These are phyloP conservation scores for Scomber scombrus DNA, from an alignment of 2,113 vertebrate genomes.

Conservation along the genomic window DNA sequence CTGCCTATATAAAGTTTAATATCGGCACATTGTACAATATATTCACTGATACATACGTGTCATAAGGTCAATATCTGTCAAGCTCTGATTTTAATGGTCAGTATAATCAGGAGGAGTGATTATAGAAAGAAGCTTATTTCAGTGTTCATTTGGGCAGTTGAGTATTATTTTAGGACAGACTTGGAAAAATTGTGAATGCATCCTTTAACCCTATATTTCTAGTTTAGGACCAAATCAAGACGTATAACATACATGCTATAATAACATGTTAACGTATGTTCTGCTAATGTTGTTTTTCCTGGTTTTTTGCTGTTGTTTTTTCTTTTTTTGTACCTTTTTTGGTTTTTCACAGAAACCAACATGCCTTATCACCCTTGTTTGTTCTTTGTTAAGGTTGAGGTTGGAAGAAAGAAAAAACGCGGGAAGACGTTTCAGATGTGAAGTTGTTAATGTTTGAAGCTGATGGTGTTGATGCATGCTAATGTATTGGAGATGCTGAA, in stretches of 20 bases:
- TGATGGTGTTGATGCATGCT: slow-evolving; percentile 99
- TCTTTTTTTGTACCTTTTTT: slow-evolving; percentile 49
- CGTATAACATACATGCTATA: slow-evolving; percentile 6
- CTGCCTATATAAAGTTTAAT: too few species aligned
- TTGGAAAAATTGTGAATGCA: too few species aligned
- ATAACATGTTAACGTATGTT: slow-evolving; percentile 14
- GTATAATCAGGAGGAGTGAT: too few species aligned
- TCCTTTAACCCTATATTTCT: not conserved
- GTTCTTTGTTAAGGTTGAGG: slow-evolving; percentile 99
- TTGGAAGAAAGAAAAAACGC: slow-evolving; percentile 98
- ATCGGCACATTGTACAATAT: too few species aligned
- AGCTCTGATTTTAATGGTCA: too few species aligned
- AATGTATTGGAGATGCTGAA: slow-evolving; percentile 87
- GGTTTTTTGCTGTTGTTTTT: slow-evolving; percentile 49
- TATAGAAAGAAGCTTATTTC: too few species aligned
- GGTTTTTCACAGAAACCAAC: slow-evolving; percentile 83
- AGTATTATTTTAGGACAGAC: too few species aligned
- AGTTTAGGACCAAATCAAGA: not conserved
- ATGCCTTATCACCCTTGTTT: slow-evolving; percentile 97
- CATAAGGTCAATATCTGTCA: too few species aligned
- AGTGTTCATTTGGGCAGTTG: too few species aligned
- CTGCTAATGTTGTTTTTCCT: slow-evolving; percentile 35
- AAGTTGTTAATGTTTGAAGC: slow-evolving; percentile 98
- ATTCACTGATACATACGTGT: too few species aligned
- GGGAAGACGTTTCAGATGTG: slow-evolving; percentile 97